phyloP scores from a whole-genome alignment of 1,140 invertebrate genomes.

The Dinothrombium tinctorium region DNA sequence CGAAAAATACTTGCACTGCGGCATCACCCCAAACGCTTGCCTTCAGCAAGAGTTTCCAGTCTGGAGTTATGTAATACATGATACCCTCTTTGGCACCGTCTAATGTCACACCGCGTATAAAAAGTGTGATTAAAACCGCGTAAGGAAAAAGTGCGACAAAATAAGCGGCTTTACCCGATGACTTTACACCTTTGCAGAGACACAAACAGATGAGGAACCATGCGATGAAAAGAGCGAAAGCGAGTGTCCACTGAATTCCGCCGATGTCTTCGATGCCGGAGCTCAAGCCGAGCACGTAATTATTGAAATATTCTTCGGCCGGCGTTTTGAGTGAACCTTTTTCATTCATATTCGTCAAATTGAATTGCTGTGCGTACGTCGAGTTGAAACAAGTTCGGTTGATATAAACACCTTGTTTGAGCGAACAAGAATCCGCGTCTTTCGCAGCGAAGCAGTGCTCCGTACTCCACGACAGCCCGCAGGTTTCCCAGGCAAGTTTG shows the following conservation, averaged over 20 bases:
- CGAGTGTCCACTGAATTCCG: slow-evolving; percentile 78
- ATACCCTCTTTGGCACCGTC: slow-evolving; percentile 66
- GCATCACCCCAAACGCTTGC: slow-evolving; percentile 21
- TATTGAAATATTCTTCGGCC: slow-evolving; percentile 19
- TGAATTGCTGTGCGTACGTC: neutral
- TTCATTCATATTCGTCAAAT: neutral
- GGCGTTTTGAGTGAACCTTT: slow-evolving; percentile 17
- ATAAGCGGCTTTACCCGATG: slow-evolving; percentile 88
- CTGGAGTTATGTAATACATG: slow-evolving; percentile 58
- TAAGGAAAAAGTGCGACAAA: slow-evolving; percentile 91
- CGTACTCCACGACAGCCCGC: slow-evolving; percentile 26
- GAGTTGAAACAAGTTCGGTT: slow-evolving; percentile 19
- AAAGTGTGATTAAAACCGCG: slow-evolving; percentile 77
- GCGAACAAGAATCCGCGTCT: slow-evolving; percentile 20
- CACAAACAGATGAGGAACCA: slow-evolving; percentile 90
- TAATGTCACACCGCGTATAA: slow-evolving; percentile 67
- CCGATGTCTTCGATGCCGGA: slow-evolving; percentile 56
- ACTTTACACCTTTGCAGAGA: slow-evolving; percentile 93
- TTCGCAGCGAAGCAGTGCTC: slow-evolving; percentile 18
- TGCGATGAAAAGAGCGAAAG: slow-evolving; percentile 66
- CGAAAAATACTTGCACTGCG: slow-evolving; percentile 31
- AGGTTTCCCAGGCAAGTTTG: slow-evolving; percentile 23
- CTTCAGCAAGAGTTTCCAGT: slow-evolving; percentile 44
- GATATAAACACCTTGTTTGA: slow-evolving; percentile 18
- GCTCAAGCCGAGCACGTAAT: slow-evolving; percentile 50